Percentiles rank a stretch among this genome's conserved stretches.
Evolutionary conservation across 2,113 vertebrate species (phyloP).

Genomic region (Chitala chitala): DNA sequence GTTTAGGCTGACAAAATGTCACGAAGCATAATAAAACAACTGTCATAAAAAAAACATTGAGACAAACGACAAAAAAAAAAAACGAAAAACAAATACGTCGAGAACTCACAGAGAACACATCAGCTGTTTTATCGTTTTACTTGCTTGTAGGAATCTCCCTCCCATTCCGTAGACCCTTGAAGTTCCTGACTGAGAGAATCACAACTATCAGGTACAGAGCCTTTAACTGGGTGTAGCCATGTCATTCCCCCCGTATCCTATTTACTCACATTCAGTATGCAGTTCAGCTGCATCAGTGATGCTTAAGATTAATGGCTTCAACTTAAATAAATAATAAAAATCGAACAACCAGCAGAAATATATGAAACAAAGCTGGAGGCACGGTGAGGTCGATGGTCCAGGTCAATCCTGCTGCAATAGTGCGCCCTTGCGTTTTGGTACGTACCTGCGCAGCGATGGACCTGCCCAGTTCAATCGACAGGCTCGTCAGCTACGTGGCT

Average conservation of each 20-base stretch:
- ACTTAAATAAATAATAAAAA: not conserved
- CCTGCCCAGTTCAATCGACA: not conserved
- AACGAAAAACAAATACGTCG: too few relatives aligned
- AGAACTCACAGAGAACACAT: too few relatives aligned
- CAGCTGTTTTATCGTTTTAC: not conserved
- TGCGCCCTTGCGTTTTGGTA: not conserved
- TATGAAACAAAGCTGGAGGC: not conserved
- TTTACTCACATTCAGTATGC: not conserved
- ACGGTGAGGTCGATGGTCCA: not conserved
- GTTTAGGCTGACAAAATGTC: too few relatives aligned
- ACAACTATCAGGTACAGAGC: not conserved
- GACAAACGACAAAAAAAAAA: too few relatives aligned
- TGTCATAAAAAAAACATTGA: too few relatives aligned
- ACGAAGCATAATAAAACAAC: too few relatives aligned
- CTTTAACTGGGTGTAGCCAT: not conserved
- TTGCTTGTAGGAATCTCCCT: not conserved
- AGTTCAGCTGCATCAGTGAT: not conserved
- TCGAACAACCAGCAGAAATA: not conserved
- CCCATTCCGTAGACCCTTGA: not conserved
- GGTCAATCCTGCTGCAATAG: not conserved
- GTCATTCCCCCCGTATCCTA: not conserved
- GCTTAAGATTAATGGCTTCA: not conserved
- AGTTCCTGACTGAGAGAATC: not conserved
- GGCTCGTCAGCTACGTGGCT: constrained; percentile 33
- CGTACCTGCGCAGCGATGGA: not conserved